Conservation (phyloP, 2,797 vertebrate species). For the Clarias fuscus region DNA sequence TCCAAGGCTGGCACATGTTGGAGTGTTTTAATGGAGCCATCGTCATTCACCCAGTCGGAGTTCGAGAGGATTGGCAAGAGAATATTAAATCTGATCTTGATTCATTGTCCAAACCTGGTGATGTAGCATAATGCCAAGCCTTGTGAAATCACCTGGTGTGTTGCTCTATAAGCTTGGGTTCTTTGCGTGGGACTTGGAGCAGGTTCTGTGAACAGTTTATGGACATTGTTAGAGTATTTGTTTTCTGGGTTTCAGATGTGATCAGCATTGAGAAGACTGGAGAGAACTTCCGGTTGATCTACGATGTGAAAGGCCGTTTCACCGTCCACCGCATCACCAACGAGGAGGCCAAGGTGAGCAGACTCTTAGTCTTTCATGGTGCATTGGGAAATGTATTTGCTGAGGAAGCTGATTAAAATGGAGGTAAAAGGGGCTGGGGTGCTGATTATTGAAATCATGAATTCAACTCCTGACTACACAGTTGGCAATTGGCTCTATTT, state of each 20-base stretch:
- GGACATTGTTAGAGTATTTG: not conserved
- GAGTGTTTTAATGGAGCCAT: not conserved
- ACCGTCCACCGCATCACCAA: slow-evolving; percentile 95
- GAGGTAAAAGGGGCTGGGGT: no score
- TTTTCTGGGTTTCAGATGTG: slow-evolving; percentile 78
- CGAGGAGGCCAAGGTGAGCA: slow-evolving; percentile 92
- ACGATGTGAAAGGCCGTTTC: slow-evolving; percentile 95
- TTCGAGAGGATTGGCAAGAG: slow-evolving; percentile 32
- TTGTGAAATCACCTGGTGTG: not conserved
- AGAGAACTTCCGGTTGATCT: slow-evolving; percentile 95
- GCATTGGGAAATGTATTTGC: not conserved
- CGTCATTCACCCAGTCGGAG: slow-evolving; percentile 12
- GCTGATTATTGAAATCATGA: not conserved
- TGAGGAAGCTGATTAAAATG: not conserved
- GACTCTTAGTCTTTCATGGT: not conserved
- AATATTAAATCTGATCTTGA: slow-evolving; percentile 48
- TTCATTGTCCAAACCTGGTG: slow-evolving; percentile 35
- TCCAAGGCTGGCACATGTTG: slow-evolving; percentile 4
- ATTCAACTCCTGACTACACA: not conserved
- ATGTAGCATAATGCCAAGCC: slow-evolving; percentile 16
- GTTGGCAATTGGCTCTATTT: not conserved
- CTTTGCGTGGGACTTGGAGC: not conserved
- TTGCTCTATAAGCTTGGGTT: not conserved
- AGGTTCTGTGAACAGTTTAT: not conserved
- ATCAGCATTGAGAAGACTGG: slow-evolving; percentile 98